These are phyloP conservation scores for Diaprepes abbreviatus DNA, from an alignment of 2,888 invertebrate species.

Conservation along the genomic window DNA sequence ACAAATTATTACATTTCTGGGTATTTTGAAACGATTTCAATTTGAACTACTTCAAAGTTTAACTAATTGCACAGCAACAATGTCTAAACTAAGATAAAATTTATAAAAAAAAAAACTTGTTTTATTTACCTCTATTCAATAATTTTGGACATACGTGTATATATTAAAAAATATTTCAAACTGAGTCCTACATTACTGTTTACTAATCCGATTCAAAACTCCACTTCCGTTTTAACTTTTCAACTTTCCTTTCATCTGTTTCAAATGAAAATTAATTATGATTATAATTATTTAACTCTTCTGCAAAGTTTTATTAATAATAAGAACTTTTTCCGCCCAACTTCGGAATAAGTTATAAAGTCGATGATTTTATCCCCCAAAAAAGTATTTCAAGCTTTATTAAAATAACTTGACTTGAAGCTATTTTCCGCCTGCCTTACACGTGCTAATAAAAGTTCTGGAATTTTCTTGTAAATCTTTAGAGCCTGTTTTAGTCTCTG, in stretches of 20 bases:
- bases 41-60: too few species aligned
- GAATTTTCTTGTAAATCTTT: background rate
- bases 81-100: too few species aligned
- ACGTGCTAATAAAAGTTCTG: constrained; percentile 42
- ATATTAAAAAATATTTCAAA: too few species aligned
- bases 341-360: constrained; percentile 36
- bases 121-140: too few species aligned
- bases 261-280: constrained; percentile 25
- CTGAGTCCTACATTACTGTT: background rate
- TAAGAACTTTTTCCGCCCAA: constrained; percentile 30
- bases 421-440: constrained; percentile 30
- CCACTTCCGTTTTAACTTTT: constrained; percentile 16
- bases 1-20: too few species aligned
- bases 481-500: constrained; percentile 31
- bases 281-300: constrained; percentile 29
- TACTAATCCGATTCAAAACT: background rate
- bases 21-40: too few species aligned
- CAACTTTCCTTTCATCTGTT: constrained; percentile 19
- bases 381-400: constrained; percentile 40
- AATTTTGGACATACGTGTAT: too few species aligned
- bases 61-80: too few species aligned
- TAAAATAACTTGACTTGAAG: constrained; percentile 37
- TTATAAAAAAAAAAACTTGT: too few species aligned
- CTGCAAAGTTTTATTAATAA: constrained; percentile 20
- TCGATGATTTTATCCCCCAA: constrained; percentile 29